phyloP scores from a whole-genome alignment of 2,888 invertebrate genomes.

The Orchesellides sinensis region DNA sequence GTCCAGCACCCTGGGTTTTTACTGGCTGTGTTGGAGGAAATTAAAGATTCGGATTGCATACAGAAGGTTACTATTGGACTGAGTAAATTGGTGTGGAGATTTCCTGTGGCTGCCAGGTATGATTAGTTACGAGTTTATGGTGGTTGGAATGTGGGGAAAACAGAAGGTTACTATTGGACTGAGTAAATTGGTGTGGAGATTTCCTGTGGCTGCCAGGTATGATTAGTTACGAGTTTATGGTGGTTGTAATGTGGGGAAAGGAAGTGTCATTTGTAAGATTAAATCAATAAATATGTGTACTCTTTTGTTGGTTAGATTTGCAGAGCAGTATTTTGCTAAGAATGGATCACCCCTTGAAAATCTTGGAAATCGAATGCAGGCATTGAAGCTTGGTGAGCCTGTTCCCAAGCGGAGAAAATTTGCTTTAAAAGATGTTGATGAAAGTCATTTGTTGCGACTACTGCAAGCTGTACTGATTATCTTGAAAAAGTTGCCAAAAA shows the following conservation, averaged over 20 bases:
- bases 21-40: conserved; percentile 42
- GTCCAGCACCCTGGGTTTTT: conserved; percentile 46
- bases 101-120: conserved; percentile 64
- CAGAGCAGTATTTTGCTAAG: conserved; percentile 55
- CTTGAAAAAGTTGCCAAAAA: conserved; percentile 46
- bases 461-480: conserved; percentile 48
- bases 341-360: conserved; percentile 53
- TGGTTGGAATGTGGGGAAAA: no score
- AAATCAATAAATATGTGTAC: background rate
- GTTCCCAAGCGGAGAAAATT: conserved; percentile 31
- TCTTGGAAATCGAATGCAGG: conserved; percentile 12
- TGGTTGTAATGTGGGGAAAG: background rate
- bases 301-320: conserved; percentile 43
- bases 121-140: background rate
- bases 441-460: conserved; percentile 2
- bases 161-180: no score
- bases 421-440: background rate
- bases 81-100: conserved; percentile 61
- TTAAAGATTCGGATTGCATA: conserved; percentile 25
- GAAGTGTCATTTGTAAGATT: background rate
- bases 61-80: conserved; percentile 42
- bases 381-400: conserved; percentile 39
- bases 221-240: background rate
- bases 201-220: no score
- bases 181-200: background rate